A percentile compares a stretch with the other conserved stretches of the same genome.
These are phyloP conservation scores for Choristoneura rosaceana DNA, from an alignment of 2,888 invertebrate species.

Conservation along the genomic window DNA sequence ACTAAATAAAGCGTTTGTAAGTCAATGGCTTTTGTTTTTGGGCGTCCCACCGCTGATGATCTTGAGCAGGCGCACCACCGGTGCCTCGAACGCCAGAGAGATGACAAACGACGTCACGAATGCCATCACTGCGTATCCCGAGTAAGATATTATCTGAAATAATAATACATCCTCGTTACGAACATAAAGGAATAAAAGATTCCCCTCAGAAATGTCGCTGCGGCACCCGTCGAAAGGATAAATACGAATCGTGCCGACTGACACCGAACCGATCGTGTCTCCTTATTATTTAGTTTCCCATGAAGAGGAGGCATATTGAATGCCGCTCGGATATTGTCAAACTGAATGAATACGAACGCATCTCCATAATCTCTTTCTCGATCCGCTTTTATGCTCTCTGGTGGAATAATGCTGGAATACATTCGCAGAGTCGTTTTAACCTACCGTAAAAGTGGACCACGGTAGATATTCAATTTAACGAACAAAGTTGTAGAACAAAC, in stretches of 20 bases:
- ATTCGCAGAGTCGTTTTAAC: conserved; percentile 44
- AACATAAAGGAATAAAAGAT: conserved; percentile 26
- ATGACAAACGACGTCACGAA: conserved; percentile 91
- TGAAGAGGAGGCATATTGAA: conserved; percentile 36
- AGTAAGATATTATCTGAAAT: conserved; percentile 84
- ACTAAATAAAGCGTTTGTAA: conserved; percentile 6
- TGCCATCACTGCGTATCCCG: conserved; percentile 92
- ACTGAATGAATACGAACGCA: conserved; percentile 48
- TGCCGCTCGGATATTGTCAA: conserved; percentile 46
- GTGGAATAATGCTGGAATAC: conserved; percentile 44
- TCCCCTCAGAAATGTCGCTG: neutral
- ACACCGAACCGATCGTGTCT: neutral
- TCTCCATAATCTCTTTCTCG: conserved; percentile 49
- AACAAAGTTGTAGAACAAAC: conserved; percentile 35
- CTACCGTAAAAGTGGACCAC: conserved; percentile 41
- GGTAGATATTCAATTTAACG: conserved; percentile 42
- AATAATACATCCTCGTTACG: conserved; percentile 38
- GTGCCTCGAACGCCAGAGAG: conserved; percentile 93
- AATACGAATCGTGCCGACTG: conserved; percentile 23
- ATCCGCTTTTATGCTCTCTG: conserved; percentile 46
- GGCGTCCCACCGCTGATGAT: conserved; percentile 78
- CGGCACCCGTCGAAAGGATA: conserved; percentile 14
- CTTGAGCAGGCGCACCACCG: conserved; percentile 91
- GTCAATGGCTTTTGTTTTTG: conserved; percentile 66
- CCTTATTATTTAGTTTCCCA: conserved; percentile 34